Evolutionary conservation across 2,113 vertebrate species (phyloP).

Genomic region (Aegithalos caudatus): DNA sequence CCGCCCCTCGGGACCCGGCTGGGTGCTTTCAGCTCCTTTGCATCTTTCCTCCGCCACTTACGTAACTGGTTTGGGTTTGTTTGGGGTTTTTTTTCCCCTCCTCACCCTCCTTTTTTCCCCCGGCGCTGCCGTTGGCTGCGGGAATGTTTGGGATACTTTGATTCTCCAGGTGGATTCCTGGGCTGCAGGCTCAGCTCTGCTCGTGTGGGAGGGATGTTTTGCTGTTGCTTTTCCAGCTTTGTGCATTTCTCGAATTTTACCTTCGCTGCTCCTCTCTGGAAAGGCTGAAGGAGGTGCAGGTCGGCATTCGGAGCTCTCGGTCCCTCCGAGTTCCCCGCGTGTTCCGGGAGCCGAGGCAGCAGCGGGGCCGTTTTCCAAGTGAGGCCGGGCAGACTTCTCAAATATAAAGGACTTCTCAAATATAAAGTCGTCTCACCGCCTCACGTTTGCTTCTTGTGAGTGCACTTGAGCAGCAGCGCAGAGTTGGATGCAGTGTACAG

Average conservation of each 20-base stretch:
- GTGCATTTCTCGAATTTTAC: neutral
- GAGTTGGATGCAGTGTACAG: neutral
- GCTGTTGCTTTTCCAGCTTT: constrained; percentile 18
- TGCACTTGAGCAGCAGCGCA: neutral
- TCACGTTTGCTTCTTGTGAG: fast-evolving
- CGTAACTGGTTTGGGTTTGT: neutral
- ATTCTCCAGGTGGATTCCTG: constrained; percentile 59
- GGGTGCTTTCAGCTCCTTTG: neutral
- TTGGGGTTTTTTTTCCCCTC: neutral
- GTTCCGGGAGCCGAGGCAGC: neutral
- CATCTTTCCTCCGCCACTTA: constrained; percentile 11
- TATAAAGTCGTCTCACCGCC: neutral
- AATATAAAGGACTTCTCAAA: neutral
- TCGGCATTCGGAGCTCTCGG: neutral
- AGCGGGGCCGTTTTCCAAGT: neutral
- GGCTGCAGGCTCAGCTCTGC: neutral
- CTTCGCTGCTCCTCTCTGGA: neutral
- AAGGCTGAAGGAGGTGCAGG: neutral
- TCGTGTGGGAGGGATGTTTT: constrained; percentile 10
- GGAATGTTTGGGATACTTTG: constrained; percentile 32
- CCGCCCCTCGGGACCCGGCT: neutral
- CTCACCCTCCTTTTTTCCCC: neutral
- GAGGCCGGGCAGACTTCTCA: neutral
- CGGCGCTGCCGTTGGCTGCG: neutral
- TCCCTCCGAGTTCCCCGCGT: neutral